These are phyloP conservation scores for Drosophila simulans DNA, from an alignment of 1,140 invertebrate genomes.

Conservation along the genomic window DNA sequence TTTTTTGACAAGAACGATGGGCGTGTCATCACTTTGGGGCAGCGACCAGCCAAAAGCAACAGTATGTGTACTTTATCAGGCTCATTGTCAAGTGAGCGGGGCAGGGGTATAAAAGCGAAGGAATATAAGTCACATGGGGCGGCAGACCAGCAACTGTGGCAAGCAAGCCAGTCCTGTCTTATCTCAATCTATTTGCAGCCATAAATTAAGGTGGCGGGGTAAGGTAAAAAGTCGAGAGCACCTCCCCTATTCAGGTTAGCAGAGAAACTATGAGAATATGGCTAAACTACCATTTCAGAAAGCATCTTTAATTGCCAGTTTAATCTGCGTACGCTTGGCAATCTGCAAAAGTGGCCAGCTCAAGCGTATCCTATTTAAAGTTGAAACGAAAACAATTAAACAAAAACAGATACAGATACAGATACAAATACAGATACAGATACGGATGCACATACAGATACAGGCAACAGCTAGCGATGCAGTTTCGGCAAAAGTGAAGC, in stretches of 20 bases:
- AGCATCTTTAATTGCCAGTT: background rate
- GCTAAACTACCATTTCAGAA: too few species aligned
- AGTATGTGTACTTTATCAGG: slow-evolving; percentile 32
- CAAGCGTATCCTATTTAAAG: background rate
- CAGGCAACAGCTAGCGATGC: too few species aligned
- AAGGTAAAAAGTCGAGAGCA: background rate
- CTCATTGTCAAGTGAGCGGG: slow-evolving; percentile 18
- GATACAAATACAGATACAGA: too few species aligned
- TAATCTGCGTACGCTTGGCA: background rate
- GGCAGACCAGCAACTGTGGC: background rate
- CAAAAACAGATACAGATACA: background rate
- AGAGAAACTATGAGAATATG: too few species aligned
- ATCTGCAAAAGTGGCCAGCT: slow-evolving; percentile 1
- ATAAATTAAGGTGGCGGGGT: background rate
- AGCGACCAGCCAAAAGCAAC: slow-evolving; percentile 17
- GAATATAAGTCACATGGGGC: background rate
- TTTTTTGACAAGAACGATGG: slow-evolving; percentile 31
- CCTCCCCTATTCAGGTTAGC: too few species aligned
- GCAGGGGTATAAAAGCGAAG: background rate
- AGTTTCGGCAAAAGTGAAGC: background rate
- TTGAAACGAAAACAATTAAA: slow-evolving; percentile 20
- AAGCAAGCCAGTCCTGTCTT: slow-evolving; percentile 11
- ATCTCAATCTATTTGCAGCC: slow-evolving; percentile 10
- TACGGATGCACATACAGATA: too few species aligned
- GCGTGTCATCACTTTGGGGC: slow-evolving; percentile 38